Base-by-base conservation (phyloP, 2,888 invertebrate species). In the Drosophila eohydei region DNA sequence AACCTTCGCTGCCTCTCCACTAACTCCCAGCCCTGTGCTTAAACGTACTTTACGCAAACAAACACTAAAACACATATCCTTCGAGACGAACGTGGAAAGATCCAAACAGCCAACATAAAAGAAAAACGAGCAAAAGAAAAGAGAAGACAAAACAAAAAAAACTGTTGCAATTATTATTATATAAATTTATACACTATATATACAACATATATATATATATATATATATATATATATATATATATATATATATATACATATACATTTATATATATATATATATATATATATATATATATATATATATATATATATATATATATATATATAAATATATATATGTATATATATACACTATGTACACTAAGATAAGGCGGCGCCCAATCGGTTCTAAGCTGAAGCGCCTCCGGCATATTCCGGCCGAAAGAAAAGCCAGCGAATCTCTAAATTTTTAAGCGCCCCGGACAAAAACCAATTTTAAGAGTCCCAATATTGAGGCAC, bases 101-200 rank as follows among this genome's bases (percentile, higher is more conserved):
- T 51, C 28, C 36, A 7, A 63, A 38, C 55, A 62, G 28, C n/a
- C 52, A 74, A 57, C 16, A 61, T 34, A 64, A 81, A 21, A 61
- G 4, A 44, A 11, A 9, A 73, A 12, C 36, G 6, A 30, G 43
- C 30, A 61, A 54, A 48, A 40, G 41, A 9, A 38, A 56, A 26
- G 9, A 71, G 26, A 46, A 11, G 58, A 44, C 54, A 63, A 56
- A 74, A 52, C 14, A 52, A 52, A 62, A 79, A 50, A 68, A 81
- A 65, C 62, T 85, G 80, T 82, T 83, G 86, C 88, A 79, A 80
- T 77, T 79, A 88, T 74, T 88, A 83, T 85, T 85, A 82, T 82
- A 84, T 74, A 81, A 63, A 61, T 62, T 40, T 68, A 68, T 64
- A 72, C 54, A 54, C 38, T 66, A 63, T 64, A 74, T 54, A 73